Evolutionary conservation across 2,888 invertebrate genomes (phyloP).

Genomic region (Drosophila affinis): DNA sequence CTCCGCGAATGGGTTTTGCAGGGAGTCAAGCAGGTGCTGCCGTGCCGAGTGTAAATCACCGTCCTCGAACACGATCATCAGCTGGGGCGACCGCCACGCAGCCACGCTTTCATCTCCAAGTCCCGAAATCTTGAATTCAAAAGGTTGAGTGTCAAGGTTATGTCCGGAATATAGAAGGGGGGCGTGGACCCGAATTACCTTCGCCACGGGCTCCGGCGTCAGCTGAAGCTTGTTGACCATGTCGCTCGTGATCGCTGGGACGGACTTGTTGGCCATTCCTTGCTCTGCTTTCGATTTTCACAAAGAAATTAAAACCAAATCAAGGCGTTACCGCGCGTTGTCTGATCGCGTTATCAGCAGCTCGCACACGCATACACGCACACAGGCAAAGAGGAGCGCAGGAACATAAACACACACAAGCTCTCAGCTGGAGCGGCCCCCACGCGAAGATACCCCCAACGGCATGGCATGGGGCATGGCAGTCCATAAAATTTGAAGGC

Average conservation of each 20-base stretch:
- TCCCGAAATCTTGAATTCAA: neutral
- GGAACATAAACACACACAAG: neutral
- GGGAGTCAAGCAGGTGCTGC: constrained; percentile 69
- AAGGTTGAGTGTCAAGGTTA: constrained; percentile 30
- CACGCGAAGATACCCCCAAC: neutral
- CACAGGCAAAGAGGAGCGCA: constrained; percentile 1
- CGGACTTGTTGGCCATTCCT: constrained; percentile 37
- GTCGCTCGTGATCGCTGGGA: constrained; percentile 31
- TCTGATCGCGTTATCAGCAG: constrained; percentile 28
- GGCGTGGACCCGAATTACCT: constrained; percentile 16
- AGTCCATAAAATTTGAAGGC: neutral
- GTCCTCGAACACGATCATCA: constrained; percentile 77
- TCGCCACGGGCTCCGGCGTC: neutral
- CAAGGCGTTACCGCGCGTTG: neutral
- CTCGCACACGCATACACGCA: constrained; percentile 11
- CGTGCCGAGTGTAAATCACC: constrained; percentile 80
- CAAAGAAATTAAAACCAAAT: neutral
- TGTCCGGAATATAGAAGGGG: constrained; percentile 5
- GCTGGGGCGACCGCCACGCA: constrained; percentile 49
- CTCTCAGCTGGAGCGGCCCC: neutral
- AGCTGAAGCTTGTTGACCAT: constrained; percentile 30
- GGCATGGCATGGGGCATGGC: neutral
- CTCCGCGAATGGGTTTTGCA: constrained; percentile 68
- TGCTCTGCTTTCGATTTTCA: constrained; percentile 15
- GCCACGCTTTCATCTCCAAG: neutral